A percentile compares a stretch with the other conserved stretches of the same genome.
Conservation (phyloP, 2,113 vertebrate genomes). For the Suricata suricatta region DNA sequence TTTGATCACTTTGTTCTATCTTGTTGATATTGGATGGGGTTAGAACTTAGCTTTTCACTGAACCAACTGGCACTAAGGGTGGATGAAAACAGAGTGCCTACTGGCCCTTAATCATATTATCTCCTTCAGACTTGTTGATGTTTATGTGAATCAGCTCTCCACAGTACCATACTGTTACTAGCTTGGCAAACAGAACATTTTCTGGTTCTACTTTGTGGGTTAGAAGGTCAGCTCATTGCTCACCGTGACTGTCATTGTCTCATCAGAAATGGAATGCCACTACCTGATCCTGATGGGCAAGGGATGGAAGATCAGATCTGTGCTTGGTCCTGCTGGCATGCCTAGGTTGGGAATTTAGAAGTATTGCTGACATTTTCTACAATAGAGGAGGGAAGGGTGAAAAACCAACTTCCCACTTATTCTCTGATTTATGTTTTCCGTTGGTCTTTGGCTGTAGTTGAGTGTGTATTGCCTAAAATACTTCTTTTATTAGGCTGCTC, state of each 20-base stretch:
- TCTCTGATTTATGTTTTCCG: not conserved
- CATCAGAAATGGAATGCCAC: not conserved
- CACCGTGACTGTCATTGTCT: too few species aligned
- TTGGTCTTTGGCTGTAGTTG: not conserved
- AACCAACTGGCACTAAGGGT: not conserved
- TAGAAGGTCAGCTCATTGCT: not conserved
- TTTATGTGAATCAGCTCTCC: not conserved
- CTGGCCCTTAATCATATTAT: too few species aligned
- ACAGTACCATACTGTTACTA: accelerated
- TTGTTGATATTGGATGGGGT: not conserved
- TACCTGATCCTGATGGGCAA: not conserved
- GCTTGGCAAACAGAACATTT: not conserved
- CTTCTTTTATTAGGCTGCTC: not conserved
- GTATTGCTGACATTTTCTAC: not conserved
- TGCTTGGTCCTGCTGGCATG: not conserved
- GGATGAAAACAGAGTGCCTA: too few species aligned
- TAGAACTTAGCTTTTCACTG: not conserved
- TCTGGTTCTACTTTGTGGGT: not conserved
- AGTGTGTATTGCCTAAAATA: not conserved
- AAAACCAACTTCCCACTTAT: not conserved
- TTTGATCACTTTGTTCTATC: not conserved
- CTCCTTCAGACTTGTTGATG: not conserved
- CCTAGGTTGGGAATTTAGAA: too few species aligned
- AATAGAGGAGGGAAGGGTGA: accelerated
- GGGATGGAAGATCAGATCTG: not conserved